Conservation (phyloP, 2,888 invertebrate species). For the Anagyrus pseudococci region DNA sequence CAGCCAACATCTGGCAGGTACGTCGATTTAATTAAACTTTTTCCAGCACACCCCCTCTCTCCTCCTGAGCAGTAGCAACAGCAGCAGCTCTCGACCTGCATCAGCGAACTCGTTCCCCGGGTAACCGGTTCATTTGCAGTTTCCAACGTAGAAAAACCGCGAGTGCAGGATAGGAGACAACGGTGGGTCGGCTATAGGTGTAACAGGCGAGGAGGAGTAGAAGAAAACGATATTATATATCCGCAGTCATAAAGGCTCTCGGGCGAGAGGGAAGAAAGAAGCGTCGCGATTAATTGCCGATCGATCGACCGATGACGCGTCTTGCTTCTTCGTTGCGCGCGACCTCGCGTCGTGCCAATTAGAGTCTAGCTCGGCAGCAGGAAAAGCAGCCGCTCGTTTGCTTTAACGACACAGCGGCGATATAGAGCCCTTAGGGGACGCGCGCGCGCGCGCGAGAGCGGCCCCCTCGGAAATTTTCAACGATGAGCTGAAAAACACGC, state of each 20-base stretch:
- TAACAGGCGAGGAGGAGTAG: not conserved
- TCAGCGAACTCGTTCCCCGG: too few relatives aligned
- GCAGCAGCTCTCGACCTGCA: too few relatives aligned
- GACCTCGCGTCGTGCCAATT: conserved; percentile 32
- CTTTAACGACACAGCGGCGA: conserved; percentile 10
- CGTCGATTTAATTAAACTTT: conserved; percentile 25
- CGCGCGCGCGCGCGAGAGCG: too few relatives aligned
- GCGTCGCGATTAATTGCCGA: conserved; percentile 28
- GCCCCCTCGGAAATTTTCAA: too few relatives aligned
- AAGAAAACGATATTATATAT: not conserved
- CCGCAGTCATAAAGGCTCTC: too few relatives aligned
- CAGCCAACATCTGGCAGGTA: not conserved
- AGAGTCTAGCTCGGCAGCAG: conserved; percentile 29
- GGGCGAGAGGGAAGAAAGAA: too few relatives aligned
- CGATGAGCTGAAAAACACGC: too few relatives aligned
- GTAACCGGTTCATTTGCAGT: too few relatives aligned
- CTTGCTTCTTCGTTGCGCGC: conserved; percentile 9
- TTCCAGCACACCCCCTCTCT: not conserved
- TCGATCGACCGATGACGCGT: conserved; percentile 20
- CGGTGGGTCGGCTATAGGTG: conserved; percentile 6
- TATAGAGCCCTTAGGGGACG: too few relatives aligned
- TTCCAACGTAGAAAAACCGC: too few relatives aligned
- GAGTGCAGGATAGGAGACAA: too few relatives aligned
- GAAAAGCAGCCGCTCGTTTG: conserved; percentile 28
- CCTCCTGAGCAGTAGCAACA: conserved; percentile 8